Conservation (phyloP, 2,888 invertebrate species). For the Campoletis raptor region DNA sequence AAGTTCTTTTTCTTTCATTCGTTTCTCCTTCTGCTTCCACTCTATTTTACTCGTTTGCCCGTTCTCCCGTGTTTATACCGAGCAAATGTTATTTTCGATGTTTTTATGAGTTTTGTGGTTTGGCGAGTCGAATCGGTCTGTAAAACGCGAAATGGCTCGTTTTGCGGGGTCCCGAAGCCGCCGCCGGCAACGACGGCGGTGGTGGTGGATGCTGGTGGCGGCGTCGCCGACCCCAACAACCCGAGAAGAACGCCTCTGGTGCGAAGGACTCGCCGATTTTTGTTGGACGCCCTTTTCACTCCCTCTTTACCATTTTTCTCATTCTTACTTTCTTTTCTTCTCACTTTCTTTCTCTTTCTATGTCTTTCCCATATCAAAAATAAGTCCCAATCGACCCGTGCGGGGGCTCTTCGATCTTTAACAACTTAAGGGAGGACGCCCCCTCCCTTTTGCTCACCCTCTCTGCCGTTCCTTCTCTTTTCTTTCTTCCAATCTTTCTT, state of each 20-base stretch:
- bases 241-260: slow-evolving; percentile 68
- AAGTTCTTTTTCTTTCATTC: slow-evolving; percentile 39
- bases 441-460: slow-evolving; percentile 42
- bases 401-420: slow-evolving; percentile 46
- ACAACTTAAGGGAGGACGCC: slow-evolving; percentile 38
- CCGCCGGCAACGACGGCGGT: slow-evolving; percentile 45
- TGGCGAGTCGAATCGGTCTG: slow-evolving; percentile 72
- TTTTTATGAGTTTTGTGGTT: slow-evolving; percentile 75
- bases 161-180: slow-evolving; percentile 65
- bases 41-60: slow-evolving; percentile 67
- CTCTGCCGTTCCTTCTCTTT: slow-evolving; percentile 41
- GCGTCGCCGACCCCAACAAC: slow-evolving; percentile 58
- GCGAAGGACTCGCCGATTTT: slow-evolving; percentile 71
- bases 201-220: slow-evolving; percentile 49
- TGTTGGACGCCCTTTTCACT: slow-evolving; percentile 65
- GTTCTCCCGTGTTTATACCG: slow-evolving; percentile 68
- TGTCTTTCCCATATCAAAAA: slow-evolving; percentile 48
- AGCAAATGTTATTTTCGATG: slow-evolving; percentile 71
- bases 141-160: slow-evolving; percentile 71
- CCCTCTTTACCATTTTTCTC: slow-evolving; percentile 57
- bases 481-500: slow-evolving; percentile 44
- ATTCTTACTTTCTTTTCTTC: slow-evolving; percentile 10
- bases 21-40: slow-evolving; percentile 42
- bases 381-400: slow-evolving; percentile 51
- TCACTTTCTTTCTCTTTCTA: slow-evolving; percentile 54